Evolutionary conservation across 2,113 vertebrate species (phyloP), one percentile per base, ranked within the genome.

Genomic region (Lophius piscatorius): DNA sequence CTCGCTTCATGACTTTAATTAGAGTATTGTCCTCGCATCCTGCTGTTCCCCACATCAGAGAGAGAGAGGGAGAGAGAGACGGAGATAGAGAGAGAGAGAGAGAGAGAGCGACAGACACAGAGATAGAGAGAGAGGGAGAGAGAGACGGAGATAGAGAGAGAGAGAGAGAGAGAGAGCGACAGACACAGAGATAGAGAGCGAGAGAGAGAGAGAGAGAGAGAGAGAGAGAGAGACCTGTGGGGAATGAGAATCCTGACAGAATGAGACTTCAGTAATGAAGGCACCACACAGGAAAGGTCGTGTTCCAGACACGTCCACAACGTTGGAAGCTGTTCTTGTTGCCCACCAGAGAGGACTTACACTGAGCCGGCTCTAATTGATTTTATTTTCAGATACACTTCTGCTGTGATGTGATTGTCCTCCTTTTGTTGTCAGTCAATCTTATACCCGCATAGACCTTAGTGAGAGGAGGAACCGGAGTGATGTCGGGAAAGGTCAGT

Each of bases 1-100:
- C 46, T 58, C 39, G 12, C 31, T 6, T 13, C 5, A 6, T 18
- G 21, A 35, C 36, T 75, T 50, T 33, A 44, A 17, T 57, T 35
- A 48, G 29, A 40, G 16, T 33, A 49, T 59, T 70, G 45, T 57
- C 17, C 28, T 29, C 39, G 29, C 18, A 21, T 56, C 63, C 38
- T 5, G 36, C 21, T 67, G 45, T 39, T 36, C 26, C 23, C 13
- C 29, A 35, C 26, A 44, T 54, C 33, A 20, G 13, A 56, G 55
- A 33, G 41, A 21, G 7, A 67, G 33, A 11, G 13, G 14, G 5
- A 11, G 16, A 16, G 6, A n/a, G n/a, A n/a, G n/a, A n/a, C n/a
- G n/a, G n/a, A n/a, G n/a, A n/a, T n/a, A n/a, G n/a, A n/a, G n/a
- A n/a, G n/a, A n/a, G n/a, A n/a, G n/a, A n/a, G n/a, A n/a, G 13